Evolutionary conservation across 2,797 vertebrate genomes (phyloP), one percentile per base, ranked within the genome.

Genomic region (Cercopithecus petaurista): DNA sequence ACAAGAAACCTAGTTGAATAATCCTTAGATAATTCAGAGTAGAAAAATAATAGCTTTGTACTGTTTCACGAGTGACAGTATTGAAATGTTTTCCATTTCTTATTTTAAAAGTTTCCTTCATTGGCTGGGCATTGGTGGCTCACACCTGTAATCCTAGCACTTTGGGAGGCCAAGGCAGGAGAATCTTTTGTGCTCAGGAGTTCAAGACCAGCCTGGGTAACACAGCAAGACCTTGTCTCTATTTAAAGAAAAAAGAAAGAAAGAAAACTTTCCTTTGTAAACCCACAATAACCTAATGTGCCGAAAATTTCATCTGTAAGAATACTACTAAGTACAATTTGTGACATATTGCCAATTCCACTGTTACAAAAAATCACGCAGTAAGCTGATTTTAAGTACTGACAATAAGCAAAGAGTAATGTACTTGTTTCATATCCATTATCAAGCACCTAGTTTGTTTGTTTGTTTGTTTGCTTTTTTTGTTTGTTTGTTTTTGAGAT

Each of bases 81-180:
- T 15, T 89, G 55, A 86, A 91, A 90, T 95, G 22, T 93, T 96
- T 96, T 75, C 43, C 55, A 72, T 83, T 93, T 97, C 52, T 85
- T 76, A 72, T 76, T 88, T 93, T 28, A 36, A 33, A 94, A 46
- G 70, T 80, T 73, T 64, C 61, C 7, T 86, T 81, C 17, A 22
- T 64, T 64, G 30, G 61, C 61, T 3, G 7, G 61, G 61, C 30
- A 64, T 64, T 64, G 61, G 61, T 64, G 61, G 30, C 30, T 64
- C 30, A 64, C 15, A 15, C 30, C 61, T 64, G 33, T 33, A n/a
- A 33, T 33, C 61, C 33, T 64, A 64, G 61, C 61, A 64, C 61
- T 64, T 64, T n/a, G 30, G 61, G 14, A 64, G 61, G 61, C 61
- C 61, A 64, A 64, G 61, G 61, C 30, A n/a, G 30, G 61, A 64